Conservation (phyloP, 2,113 vertebrate genomes). For the Hymenochirus boettgeri region DNA sequence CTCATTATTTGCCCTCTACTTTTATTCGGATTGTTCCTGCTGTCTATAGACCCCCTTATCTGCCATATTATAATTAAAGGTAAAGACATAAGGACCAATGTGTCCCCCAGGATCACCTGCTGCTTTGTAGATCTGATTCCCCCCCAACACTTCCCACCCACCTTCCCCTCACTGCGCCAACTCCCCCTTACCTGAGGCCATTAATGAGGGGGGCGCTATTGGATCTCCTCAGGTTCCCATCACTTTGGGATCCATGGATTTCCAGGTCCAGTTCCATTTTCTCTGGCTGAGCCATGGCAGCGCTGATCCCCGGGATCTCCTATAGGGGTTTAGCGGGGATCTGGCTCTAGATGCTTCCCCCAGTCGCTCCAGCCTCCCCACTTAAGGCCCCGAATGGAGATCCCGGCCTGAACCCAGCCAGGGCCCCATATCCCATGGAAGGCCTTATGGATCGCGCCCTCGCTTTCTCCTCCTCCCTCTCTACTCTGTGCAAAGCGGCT, state of each 20-base stretch:
- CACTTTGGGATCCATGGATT: slow-evolving; percentile 58
- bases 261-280: slow-evolving; percentile 81
- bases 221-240: slow-evolving; percentile 69
- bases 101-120: not conserved
- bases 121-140: not conserved
- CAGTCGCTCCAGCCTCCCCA: slow-evolving; percentile 12
- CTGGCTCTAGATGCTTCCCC: not conserved
- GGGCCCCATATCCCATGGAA: not conserved
- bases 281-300: slow-evolving; percentile 66
- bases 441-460: too few relatives aligned
- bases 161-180: not conserved
- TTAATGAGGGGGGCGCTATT: slow-evolving; percentile 80
- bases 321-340: not conserved
- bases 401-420: not conserved
- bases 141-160: not conserved
- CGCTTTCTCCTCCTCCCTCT: slow-evolving; percentile 21
- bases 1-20: too few relatives aligned
- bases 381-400: slow-evolving; percentile 18
- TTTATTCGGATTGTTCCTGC: too few relatives aligned
- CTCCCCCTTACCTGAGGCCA: slow-evolving; percentile 64
- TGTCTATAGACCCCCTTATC: too few relatives aligned
- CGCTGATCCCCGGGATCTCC: slow-evolving; percentile 5
- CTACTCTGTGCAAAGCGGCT: not conserved
- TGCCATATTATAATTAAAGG: too few relatives aligned
- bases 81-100: too few relatives aligned